Conservation (phyloP, 2,113 vertebrate species). For the Panurus biarmicus region DNA sequence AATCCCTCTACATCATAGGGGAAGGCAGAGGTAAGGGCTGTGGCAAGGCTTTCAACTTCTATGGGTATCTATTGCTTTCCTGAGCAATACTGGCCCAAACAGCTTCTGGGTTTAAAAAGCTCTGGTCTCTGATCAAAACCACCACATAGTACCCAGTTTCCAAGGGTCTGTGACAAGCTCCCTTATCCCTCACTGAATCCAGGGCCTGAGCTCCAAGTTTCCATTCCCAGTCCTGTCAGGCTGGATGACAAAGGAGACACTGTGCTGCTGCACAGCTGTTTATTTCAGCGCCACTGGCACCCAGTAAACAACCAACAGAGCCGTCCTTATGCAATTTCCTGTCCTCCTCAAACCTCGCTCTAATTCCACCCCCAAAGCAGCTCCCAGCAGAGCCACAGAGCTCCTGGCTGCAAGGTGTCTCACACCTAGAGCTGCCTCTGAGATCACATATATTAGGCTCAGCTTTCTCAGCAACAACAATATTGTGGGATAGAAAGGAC, state of each 20-base stretch:
- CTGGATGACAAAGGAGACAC: constrained; percentile 52
- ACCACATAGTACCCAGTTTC: background rate
- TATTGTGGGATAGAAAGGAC: background rate
- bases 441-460: background rate
- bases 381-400: background rate
- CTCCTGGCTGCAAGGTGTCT: background rate
- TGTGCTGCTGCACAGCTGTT: constrained; percentile 51
- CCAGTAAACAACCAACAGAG: constrained; percentile 33
- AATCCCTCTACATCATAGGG: background rate
- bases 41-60: background rate
- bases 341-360: background rate
- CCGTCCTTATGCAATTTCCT: background rate
- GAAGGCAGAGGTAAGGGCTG: background rate
- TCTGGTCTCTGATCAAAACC: background rate
- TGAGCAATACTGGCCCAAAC: background rate
- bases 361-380: background rate
- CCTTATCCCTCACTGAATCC: constrained; percentile 1
- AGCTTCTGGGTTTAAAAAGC: constrained; percentile 5
- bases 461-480: background rate
- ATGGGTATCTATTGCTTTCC: background rate
- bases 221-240: background rate
- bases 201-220: background rate
- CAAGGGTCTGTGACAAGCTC: background rate
- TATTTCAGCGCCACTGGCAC: background rate
- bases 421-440: background rate